Evolutionary conservation across 2,113 vertebrate genomes (phyloP).

Genomic region (Natator depressus): DNA sequence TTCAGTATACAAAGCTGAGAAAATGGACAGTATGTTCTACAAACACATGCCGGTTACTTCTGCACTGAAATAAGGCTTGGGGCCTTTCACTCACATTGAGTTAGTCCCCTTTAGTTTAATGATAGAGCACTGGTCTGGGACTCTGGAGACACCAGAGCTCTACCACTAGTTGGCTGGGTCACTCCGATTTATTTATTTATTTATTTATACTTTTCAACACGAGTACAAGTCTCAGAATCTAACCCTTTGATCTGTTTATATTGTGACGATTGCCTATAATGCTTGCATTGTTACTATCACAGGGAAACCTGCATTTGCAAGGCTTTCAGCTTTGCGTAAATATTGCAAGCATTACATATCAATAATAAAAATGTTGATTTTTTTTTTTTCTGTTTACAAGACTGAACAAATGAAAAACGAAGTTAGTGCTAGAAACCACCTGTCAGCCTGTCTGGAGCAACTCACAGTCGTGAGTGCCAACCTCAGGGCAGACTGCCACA

Average conservation of each 20-base stretch:
- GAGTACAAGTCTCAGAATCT: not conserved
- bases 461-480: too few relatives aligned
- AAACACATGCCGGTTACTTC: not conserved
- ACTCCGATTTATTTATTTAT: not conserved
- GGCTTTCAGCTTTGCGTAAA: not conserved
- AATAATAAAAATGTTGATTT: not conserved
- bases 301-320: fast-evolving
- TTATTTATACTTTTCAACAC: not conserved
- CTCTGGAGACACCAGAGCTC: not conserved
- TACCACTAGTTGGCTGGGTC: not conserved
- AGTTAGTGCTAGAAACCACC: not conserved
- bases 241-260: not conserved
- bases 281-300: fast-evolving
- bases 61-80: not conserved
- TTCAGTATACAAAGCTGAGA: not conserved
- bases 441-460: too few relatives aligned
- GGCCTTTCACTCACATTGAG: not conserved
- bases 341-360: not conserved
- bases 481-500: not conserved
- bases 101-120: not conserved
- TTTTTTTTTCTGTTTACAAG: not conserved
- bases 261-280: fast-evolving
- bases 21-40: not conserved
- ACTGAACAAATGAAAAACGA: not conserved
- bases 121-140: not conserved